Conservation (phyloP, 2,797 vertebrate species). For the Kryptolebias ocellatus region DNA sequence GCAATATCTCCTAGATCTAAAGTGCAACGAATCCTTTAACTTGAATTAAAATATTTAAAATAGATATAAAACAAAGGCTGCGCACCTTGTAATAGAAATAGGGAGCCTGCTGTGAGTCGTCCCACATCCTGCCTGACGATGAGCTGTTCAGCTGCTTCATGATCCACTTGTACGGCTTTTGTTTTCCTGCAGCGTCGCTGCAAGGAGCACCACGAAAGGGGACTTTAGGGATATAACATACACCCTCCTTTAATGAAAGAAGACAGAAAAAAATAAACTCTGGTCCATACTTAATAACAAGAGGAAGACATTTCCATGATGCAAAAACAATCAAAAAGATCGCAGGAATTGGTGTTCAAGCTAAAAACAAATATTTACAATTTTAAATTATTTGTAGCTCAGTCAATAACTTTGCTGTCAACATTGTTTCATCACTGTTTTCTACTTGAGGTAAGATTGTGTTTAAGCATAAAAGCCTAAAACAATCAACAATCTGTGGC, state of each 20-base stretch:
- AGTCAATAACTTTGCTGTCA: too few relatives aligned
- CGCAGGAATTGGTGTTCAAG: not conserved
- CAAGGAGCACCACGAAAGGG: conserved; percentile 91
- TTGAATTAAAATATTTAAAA: too few relatives aligned
- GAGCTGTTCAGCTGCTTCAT: conserved; percentile 89
- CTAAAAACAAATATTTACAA: not conserved
- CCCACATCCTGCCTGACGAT: conserved; percentile 88
- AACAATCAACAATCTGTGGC: not conserved
- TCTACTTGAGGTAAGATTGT: too few relatives aligned
- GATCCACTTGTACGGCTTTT: conserved; percentile 86
- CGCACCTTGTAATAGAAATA: conserved; percentile 92
- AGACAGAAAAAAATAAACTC: not conserved
- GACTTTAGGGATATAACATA: conserved; percentile 85
- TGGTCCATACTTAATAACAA: not conserved
- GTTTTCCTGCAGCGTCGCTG: conserved; percentile 89
- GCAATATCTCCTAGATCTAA: too few relatives aligned
- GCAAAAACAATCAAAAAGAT: not conserved
- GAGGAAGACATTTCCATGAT: not conserved
- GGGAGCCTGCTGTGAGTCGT: conserved; percentile 85
- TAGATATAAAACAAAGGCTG: not conserved
- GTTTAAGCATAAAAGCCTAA: too few relatives aligned
- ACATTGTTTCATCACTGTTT: too few relatives aligned
- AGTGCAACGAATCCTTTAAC: too few relatives aligned
- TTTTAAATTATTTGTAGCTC: not conserved
- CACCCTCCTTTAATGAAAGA: conserved; percentile 76